Evolutionary conservation across 2,888 invertebrate species (phyloP), one percentile per base, ranked within the genome.

Genomic region (Aquatica leii): DNA sequence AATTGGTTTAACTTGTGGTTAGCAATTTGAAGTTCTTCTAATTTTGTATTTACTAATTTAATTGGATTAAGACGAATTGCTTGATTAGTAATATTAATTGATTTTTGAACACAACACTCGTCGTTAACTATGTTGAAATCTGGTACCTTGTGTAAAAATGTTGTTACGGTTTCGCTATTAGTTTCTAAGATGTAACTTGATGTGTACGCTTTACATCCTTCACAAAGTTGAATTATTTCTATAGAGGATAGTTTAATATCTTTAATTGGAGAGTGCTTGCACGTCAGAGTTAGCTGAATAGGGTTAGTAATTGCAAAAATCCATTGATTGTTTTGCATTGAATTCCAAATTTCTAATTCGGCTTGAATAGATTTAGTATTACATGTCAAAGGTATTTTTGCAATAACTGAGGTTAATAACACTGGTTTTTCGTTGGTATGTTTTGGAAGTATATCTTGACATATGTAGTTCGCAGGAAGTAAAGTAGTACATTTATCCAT

Each of bases 401-500:
- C 2, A 6, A 24, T 15, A 12, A 49, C 12, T 49, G 49, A 18
- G 5, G 49, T 49, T 12, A 17, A 31, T 6, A 49, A 14, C 2
- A 49, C 12, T 8, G 49, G 49, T 41, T 31, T 49, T 49, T 49
- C 14, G 5, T 9, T 49, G 21, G 21, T 49, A 17, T n/a, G 17
- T 24, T 6, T n/a, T 1, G 18, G 11, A 1, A 9, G 8, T 20
- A 49, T 18, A 17, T 31, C 8, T 6, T 12, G 11, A 31, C 31
- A 24, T 6, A 49, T n/a, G 3, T 41, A 15, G 8, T 14, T 14
- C 2, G 6, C 8, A 14, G 41, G 6, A 8, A 15, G 15, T 3
- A 49, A 3, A 2, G 17, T 49, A 8, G 14, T 49, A 31, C 21
- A 49, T 12, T 49, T 15, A 2, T 20, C 11, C 11, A 49, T 3